phyloP scores from a whole-genome alignment of 2,888 invertebrate species.

The Lagria hirta region DNA sequence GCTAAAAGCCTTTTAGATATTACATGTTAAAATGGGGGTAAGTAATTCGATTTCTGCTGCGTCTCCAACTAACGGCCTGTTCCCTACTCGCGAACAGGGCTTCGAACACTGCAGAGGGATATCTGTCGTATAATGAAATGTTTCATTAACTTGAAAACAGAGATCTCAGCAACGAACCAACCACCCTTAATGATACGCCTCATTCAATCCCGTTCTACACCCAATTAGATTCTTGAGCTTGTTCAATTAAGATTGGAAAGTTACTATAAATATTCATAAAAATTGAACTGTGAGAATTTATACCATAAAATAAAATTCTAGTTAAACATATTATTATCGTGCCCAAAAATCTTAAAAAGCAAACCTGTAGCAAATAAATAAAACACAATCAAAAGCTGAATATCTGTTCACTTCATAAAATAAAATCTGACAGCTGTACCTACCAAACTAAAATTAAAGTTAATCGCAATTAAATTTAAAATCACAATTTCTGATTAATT shows the following conservation, averaged over 20 bases:
- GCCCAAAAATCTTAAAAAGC: too few relatives aligned
- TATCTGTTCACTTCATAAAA: too few relatives aligned
- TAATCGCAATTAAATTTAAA: too few relatives aligned
- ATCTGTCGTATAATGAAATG: conserved; percentile 49
- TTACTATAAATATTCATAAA: conserved; percentile 13
- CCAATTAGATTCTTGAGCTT: conserved; percentile 27
- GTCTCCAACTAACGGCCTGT: conserved; percentile 34
- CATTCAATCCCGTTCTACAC: conserved; percentile 24
- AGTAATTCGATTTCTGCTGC: conserved; percentile 55
- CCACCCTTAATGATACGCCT: conserved; percentile 23
- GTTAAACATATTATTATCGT: too few relatives aligned
- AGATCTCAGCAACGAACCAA: conserved; percentile 36
- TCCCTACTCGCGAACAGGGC: conserved; percentile 41
- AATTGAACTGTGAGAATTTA: too few relatives aligned
- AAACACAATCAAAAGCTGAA: too few relatives aligned
- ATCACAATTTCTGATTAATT: too few relatives aligned
- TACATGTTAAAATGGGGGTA: conserved; percentile 57
- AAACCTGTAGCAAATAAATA: too few relatives aligned
- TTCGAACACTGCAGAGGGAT: conserved; percentile 34
- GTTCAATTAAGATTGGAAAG: conserved; percentile 12
- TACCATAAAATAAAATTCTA: too few relatives aligned
- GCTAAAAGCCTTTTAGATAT: conserved; percentile 57
- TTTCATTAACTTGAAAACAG: conserved; percentile 50
- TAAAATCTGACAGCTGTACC: too few relatives aligned
- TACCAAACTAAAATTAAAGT: too few relatives aligned